Base-by-base conservation (phyloP, 2,888 invertebrate species). In the Phlogophora meticulosa region DNA sequence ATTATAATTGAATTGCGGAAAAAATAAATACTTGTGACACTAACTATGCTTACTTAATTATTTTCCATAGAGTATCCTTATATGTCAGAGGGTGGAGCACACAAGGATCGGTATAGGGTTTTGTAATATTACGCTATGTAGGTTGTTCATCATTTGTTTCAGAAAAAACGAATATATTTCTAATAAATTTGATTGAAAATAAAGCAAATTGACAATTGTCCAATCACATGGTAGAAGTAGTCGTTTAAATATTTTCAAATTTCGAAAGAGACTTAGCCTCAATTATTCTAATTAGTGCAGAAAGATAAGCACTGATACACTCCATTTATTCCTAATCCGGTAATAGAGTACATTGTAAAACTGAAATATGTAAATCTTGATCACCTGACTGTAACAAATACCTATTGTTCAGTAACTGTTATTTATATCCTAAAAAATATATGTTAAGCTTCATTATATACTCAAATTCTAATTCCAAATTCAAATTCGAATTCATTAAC, bases 221-320 rank as follows among this genome's bases (percentile, higher is more conserved):
- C 17, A 64, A 28, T 38, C 13, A 46, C n/a, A 62, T 38, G 7
- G 10, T 34, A 32, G 17, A 22, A 13, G 32, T 7, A 9, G 13
- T 24, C 7, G n/a, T 11, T 51, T 20, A n/a, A 52, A 28, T 36
- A 46, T 53, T 40, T 43, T n/a, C 46, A 36, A 34, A 53, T 78
- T 57, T 78, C 36, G 43, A 55, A 73, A 78, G 48, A 57, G 22
- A 40, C 7, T 43, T 36, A 69, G 34, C 64, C 40, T 55, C 22
- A 22, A 43, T 59, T 55, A 10, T 20, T 15, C 2, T 52, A 56
- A 76, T 40, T 69, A 69, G 66, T 52, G 76, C 68, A 68, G 55
- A 82, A 80, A 80, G 68, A 80, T 82, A 52, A 68, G 32, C 22
- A 10, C 17, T 57, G 61, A 63, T 60, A 51, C 60, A 66, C 49